Evolutionary conservation across 2,888 invertebrate species (phyloP).

Genomic region (Ypsolopha sequella): DNA sequence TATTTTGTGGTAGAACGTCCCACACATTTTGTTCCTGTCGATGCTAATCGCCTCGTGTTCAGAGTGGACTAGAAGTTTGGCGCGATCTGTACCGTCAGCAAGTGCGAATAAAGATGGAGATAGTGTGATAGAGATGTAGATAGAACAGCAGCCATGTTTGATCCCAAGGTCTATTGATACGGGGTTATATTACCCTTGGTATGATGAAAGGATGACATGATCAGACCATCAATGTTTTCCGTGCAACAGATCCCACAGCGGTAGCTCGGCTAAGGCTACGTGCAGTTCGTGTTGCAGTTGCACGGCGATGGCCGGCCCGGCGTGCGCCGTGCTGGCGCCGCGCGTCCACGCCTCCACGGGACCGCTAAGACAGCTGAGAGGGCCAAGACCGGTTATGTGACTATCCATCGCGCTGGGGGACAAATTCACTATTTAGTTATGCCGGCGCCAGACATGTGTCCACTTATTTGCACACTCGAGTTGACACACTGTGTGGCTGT

Average conservation of each 20-base stretch:
- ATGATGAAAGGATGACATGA: no score
- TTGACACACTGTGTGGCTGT: no score
- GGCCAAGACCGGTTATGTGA: constrained; percentile 57
- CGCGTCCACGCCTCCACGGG: constrained; percentile 26
- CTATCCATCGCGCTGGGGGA: constrained; percentile 45
- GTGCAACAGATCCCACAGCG: constrained; percentile 45
- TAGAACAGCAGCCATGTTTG: no score
- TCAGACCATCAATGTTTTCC: constrained; percentile 19
- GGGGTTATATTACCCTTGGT: background rate
- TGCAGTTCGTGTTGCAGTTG: constrained; percentile 43
- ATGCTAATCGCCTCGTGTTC: no score
- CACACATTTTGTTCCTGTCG: no score
- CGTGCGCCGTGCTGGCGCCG: constrained; percentile 24
- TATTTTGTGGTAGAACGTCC: no score
- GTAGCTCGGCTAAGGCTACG: constrained; percentile 41
- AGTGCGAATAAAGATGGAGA: no score
- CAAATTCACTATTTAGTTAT: background rate
- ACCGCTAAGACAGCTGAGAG: constrained; percentile 38
- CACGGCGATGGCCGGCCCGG: constrained; percentile 23
- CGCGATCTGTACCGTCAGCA: no score
- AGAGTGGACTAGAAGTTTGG: no score
- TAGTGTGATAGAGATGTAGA: no score
- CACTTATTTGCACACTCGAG: no score
- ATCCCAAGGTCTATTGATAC: background rate
- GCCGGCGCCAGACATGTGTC: no score